phyloP scores from a whole-genome alignment of 2,113 vertebrate genomes.

The Gambusia holbrooki region DNA sequence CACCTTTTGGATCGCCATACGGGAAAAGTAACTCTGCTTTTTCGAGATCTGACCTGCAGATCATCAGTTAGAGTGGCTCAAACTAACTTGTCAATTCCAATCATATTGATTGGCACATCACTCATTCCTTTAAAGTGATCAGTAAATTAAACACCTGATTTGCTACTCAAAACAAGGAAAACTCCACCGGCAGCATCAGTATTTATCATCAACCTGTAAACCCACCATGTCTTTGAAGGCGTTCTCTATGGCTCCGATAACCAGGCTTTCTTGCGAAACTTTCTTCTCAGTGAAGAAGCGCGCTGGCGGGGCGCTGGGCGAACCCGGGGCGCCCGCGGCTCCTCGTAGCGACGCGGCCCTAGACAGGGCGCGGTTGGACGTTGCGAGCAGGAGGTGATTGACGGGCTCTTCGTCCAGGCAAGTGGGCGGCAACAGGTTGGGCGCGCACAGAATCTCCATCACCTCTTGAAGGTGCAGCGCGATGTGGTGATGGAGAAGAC shows the following conservation, averaged over 20 bases:
- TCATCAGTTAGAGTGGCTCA: too few species aligned
- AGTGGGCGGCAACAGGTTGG: conserved; percentile 82
- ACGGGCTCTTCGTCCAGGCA: conserved; percentile 91
- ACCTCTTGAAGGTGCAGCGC: conserved; percentile 92
- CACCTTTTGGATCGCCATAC: neutral
- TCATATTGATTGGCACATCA: neutral
- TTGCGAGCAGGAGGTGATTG: conserved; percentile 63
- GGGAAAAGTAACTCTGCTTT: neutral
- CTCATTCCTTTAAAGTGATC: neutral
- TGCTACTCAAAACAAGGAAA: neutral
- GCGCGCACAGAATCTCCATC: conserved; percentile 88
- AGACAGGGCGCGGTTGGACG: conserved; percentile 85
- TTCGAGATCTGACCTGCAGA: too few species aligned
- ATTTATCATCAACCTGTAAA: conserved; percentile 53
- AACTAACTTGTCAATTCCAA: too few species aligned
- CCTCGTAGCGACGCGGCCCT: conserved; percentile 90
- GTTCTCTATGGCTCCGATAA: conserved; percentile 95
- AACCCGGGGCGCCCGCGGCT: conserved; percentile 88
- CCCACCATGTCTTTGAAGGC: conserved; percentile 95
- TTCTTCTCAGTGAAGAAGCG: conserved; percentile 98
- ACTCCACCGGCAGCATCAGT: neutral
- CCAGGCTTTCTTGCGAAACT: conserved; percentile 91
- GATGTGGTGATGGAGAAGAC: conserved; percentile 90
- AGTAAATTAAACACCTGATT: neutral
- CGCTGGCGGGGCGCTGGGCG: conserved; percentile 86